Evolutionary conservation across 1,140 invertebrate species (phyloP), one percentile per base, ranked within the genome.

Genomic region (Panulirus ornatus): DNA sequence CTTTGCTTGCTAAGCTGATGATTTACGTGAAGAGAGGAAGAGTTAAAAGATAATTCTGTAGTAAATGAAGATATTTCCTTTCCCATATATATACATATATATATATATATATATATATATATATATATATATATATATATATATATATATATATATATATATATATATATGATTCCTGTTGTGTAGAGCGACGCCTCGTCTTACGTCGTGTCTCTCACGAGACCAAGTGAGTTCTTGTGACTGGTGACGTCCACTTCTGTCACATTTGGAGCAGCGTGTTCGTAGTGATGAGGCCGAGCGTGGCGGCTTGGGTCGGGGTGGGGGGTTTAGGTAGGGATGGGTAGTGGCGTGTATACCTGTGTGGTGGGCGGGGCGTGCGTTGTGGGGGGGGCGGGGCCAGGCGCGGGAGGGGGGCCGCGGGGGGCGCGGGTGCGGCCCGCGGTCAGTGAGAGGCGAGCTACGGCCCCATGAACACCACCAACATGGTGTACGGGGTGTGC

Each of bases 401-500:
- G 54, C 40, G 38, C 36, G 75, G 73, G 58, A 71, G 78, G 70
- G 78, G 66, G 70, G 40, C 44, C 40, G 44, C 22, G 81, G 85
- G 70, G 84, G 14, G 70, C 27, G 47, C 79, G 58, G 79, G 51
- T 66, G 71, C 51, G 47, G 82, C 40, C 66, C 38, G 36, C 22
- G 71, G 42, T 87, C 91, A 91, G 91, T 91, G 42, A 30, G 87
- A 84, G 71, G 66, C 54, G 47, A 90, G 75, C 82, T 51, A 54
- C 82, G 82, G 71, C 86, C 91, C 81, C 87, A 93, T 93, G 92
- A 93, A 93, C 86, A 92, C 90, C 90, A 92, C 88, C 86, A 92
- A 93, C 79, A 92, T 93, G 91, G 96, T 96, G 96, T 96, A 96
- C 94, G 95, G 95, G 92, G 94, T 94, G 92, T 95, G 95, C 93